Evolutionary conservation across 2,797 vertebrate genomes (phyloP).

Genomic region (Pseudopleuronectes americanus): DNA sequence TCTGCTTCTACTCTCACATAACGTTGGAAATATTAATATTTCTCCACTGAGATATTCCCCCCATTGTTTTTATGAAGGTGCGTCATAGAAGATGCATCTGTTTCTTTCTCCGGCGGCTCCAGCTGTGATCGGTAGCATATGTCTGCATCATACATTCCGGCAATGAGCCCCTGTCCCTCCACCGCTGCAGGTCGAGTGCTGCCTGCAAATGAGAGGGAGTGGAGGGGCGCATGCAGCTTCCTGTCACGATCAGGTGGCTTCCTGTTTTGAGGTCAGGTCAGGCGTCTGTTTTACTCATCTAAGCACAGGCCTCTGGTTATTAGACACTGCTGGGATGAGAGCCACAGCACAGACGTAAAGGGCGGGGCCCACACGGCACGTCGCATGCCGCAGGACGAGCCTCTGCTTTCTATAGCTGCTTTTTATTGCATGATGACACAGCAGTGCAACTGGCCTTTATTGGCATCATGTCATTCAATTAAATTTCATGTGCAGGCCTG

Average conservation of each 20-base stretch:
- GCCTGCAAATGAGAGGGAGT: constrained; percentile 69
- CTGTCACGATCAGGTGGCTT: constrained; percentile 67
- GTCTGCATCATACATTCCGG: constrained; percentile 58
- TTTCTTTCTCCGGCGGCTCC: constrained; percentile 37
- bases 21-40: constrained; percentile 39
- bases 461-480: constrained; percentile 37
- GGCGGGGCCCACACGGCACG: constrained; percentile 11
- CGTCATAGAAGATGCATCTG: constrained; percentile 48
- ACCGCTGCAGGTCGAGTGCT: constrained; percentile 42
- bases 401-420: constrained; percentile 21
- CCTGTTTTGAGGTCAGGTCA: constrained; percentile 61
- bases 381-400: constrained; percentile 6
- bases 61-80: constrained; percentile 40
- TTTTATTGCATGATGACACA: constrained; percentile 61
- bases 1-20: constrained; percentile 12
- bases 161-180: constrained; percentile 32
- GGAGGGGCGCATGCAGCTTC: constrained; percentile 44
- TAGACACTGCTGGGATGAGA: constrained; percentile 20
- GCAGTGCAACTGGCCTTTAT: constrained; percentile 46
- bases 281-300: constrained; percentile 49
- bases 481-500: constrained; percentile 15
- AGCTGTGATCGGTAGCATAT: constrained; percentile 68
- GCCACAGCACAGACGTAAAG: constrained; percentile 25
- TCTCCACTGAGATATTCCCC: constrained; percentile 14
- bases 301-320: constrained; percentile 20